Evolutionary conservation across 1,140 invertebrate genomes (phyloP).

Genomic region (Zaprionus tsacasi): DNA sequence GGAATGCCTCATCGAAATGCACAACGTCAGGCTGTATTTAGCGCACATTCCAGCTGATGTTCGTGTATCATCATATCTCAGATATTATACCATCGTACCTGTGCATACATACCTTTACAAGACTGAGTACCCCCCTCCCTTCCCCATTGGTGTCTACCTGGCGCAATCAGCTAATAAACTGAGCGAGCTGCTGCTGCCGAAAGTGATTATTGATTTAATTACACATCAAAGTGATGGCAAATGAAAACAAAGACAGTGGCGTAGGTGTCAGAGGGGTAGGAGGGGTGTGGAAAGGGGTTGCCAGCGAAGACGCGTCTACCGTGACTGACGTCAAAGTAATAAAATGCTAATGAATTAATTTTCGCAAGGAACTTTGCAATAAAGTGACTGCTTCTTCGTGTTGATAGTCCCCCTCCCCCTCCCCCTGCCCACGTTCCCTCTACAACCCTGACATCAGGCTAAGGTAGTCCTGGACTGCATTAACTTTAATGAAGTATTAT

Average conservation of each 20-base stretch:
- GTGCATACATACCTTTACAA: not conserved
- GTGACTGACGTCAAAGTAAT: constrained; percentile 52
- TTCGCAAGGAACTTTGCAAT: constrained; percentile 69
- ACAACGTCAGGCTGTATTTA: not conserved
- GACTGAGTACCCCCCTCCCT: not conserved
- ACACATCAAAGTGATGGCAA: constrained; percentile 70
- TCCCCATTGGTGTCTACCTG: not conserved
- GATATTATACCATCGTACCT: not conserved
- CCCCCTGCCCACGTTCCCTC: not conserved
- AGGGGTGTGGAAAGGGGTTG: not conserved
- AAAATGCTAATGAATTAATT: constrained; percentile 82
- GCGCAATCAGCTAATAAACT: constrained; percentile 36
- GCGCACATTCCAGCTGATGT: not conserved
- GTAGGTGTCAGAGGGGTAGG: not conserved
- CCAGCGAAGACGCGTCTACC: constrained; percentile 10
- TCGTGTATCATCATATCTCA: not conserved
- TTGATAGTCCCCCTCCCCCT: not conserved
- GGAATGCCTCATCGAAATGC: not conserved
- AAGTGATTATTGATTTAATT: constrained; percentile 82
- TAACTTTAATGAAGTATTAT: constrained; percentile 66
- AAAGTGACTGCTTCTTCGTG: constrained; percentile 27
- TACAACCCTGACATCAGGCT: constrained; percentile 11
- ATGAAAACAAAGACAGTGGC: constrained; percentile 43
- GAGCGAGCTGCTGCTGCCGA: constrained; percentile 24
- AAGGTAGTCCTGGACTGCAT: constrained; percentile 37